Evolutionary conservation across 1,140 invertebrate genomes (phyloP), one percentile per base, ranked within the genome.

Genomic region (Camponotus vicinus): DNA sequence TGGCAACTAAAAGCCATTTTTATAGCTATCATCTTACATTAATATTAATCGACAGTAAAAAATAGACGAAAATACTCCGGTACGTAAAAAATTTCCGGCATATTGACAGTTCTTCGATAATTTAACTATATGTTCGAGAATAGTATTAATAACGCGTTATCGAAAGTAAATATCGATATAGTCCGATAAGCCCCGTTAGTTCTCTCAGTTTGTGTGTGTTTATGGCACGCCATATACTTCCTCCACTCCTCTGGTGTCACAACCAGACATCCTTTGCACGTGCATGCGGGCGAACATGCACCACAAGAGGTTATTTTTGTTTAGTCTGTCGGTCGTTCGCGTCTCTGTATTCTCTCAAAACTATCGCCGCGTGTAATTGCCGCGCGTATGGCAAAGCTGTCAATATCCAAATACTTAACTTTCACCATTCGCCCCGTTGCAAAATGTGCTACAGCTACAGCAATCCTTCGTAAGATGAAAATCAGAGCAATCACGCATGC

Each of bases 231-330:
- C 42, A 66, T 86, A 86, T 86, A 87, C 89, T 90, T 87, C 85
- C 88, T 85, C 86, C 86, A 89, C 88, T 89, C 69, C 67, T 79
- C 86, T 40, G 59, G 3, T 57, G 42, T 61, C 70, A 69, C 57
- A 64, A 59, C 66, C 87, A 86, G 63, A 71, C 77, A 42, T 61
- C 63, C 55, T 79, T 79, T 82, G 55, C 79, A 82, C 52, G 69
- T 75, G 55, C 69, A 73, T 73, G 42, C 61, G 66, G 27, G 18
- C 78, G 61, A 75, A 61, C 57, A 71, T 71, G 59, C 15, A 49
- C 66, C 83, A 66, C 77, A 40, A 64, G 79, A 88, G 85, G 42
- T 91, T 91, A 91, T 91, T 91, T 91, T 91, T 91, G 90, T 91
- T 91, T 91, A 91, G 91, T 91, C 91, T 91, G 90, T 84, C 63